Base-by-base conservation (phyloP, 1,140 invertebrate species). In the Oncopeltus fasciatus region DNA sequence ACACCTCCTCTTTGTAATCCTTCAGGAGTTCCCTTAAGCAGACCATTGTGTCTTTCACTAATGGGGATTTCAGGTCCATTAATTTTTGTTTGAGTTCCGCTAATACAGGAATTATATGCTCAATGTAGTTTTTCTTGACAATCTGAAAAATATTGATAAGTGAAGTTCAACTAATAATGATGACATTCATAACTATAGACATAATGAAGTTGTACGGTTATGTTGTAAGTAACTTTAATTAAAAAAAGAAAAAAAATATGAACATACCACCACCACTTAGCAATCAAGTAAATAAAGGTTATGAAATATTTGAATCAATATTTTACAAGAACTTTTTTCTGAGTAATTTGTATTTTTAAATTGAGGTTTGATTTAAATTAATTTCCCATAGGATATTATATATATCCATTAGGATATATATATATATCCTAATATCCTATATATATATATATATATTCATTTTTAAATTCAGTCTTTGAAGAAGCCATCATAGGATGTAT, bases 101-200 rank as follows among this genome's bases (percentile, higher is more conserved):
- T 21, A 84, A 70, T 27, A 76, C 73, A 8, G 81, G 81, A 14
- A 84, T 70, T 59, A 83, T 72, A 65, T 79, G 74, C 57, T 81
- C 76, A 20, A 82, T 73, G 1, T 78, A 72, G 69, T 82, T 78
- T 56, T 75, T 76, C 66, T 81, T 79, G 24, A 77, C 72, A 47
- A 72, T 69, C 64, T 79, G 73, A 21, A 68, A 64, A n/a, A n/a
- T n/a, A n/a, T n/a, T n/a, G n/a, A n/a, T n/a, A n/a, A 46, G 72
- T 65, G 27, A 11, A 68, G 60, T 60, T 68, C 71, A 16, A 69
- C 61, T 4, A 69, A 68, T 61, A 70, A 71, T 24, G 66, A 69
- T 28, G 49, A 59, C 18, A 67, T 49, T 56, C 59, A 38, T 27
- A 63, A 57, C n/a, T 59, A n/a, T 11, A 11, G 11, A 43, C n/a